Conservation (phyloP, 2,888 invertebrate species). For the Beris morrisii region DNA sequence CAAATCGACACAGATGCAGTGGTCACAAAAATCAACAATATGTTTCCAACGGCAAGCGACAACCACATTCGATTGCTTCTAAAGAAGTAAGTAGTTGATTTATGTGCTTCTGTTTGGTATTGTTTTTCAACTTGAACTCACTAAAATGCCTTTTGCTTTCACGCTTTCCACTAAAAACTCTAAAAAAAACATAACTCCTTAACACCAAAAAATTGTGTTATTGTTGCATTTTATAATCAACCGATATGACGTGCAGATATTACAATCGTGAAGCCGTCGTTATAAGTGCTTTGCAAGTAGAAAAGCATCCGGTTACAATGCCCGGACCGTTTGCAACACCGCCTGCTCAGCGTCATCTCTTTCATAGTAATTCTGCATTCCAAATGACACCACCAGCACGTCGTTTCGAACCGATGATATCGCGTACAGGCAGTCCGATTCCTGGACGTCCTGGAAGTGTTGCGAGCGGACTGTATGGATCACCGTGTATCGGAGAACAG, state of each 20-base stretch:
- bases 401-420: slow-evolving; percentile 54
- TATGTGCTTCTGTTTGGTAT: not conserved
- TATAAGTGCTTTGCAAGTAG: slow-evolving; percentile 89
- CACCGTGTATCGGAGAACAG: slow-evolving; percentile 61
- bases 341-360: slow-evolving; percentile 64
- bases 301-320: slow-evolving; percentile 86
- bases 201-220: not conserved
- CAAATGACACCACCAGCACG: slow-evolving; percentile 72
- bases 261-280: slow-evolving; percentile 91
- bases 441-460: slow-evolving; percentile 64
- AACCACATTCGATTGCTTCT: slow-evolving; percentile 82
- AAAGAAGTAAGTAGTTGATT: slow-evolving; percentile 74
- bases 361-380: slow-evolving; percentile 61
- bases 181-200: not conserved
- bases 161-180: slow-evolving; percentile 35
- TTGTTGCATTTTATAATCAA: not conserved
- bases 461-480: slow-evolving; percentile 63
- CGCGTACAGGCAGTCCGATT: slow-evolving; percentile 60
- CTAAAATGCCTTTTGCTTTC: slow-evolving; percentile 38
- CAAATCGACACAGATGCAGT: slow-evolving; percentile 71
- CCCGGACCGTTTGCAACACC: slow-evolving; percentile 81
- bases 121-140: slow-evolving; percentile 17
- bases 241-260: slow-evolving; percentile 66
- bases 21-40: slow-evolving; percentile 78
- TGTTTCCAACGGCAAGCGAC: slow-evolving; percentile 90